These are phyloP conservation scores for Drosophila anceps DNA, from an alignment of 2,888 invertebrate genomes.

Conservation along the genomic window DNA sequence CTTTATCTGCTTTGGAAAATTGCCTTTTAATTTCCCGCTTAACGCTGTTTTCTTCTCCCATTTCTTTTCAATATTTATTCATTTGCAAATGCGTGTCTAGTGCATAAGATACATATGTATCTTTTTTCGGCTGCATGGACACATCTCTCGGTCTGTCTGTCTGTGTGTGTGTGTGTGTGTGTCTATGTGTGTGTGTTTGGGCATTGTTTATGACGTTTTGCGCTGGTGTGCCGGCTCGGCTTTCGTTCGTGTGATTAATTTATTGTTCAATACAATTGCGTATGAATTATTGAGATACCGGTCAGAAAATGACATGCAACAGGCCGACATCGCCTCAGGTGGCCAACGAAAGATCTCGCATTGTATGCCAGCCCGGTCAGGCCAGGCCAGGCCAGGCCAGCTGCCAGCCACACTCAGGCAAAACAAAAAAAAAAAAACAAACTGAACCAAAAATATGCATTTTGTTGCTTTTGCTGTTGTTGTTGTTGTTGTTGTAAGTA, in stretches of 20 bases:
- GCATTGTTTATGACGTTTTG: constrained; percentile 53
- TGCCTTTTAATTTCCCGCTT: constrained; percentile 71
- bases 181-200: constrained; percentile 39
- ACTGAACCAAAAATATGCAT: constrained; percentile 33
- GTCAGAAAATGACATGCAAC: constrained; percentile 78
- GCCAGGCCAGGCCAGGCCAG: constrained; percentile 5
- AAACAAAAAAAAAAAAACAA: constrained; percentile 14
- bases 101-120: constrained; percentile 10
- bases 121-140: constrained; percentile 1
- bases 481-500: constrained; percentile 21
- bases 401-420: not conserved
- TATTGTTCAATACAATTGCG: constrained; percentile 79
- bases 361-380: constrained; percentile 22
- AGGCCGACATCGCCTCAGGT: constrained; percentile 63
- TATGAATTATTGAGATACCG: constrained; percentile 77
- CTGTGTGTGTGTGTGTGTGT: not conserved
- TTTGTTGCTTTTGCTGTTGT: not conserved
- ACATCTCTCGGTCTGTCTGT: not conserved
- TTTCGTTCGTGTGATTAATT: constrained; percentile 79
- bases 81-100: constrained; percentile 65
- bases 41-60: constrained; percentile 41
- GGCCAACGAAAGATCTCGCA: constrained; percentile 56
- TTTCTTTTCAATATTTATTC: constrained; percentile 65
- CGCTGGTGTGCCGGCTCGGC: constrained; percentile 37
- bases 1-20: constrained; percentile 66